Evolutionary conservation across 1,140 invertebrate species (phyloP), one percentile per base, ranked within the genome.

Genomic region (Solenopsis fugax): DNA sequence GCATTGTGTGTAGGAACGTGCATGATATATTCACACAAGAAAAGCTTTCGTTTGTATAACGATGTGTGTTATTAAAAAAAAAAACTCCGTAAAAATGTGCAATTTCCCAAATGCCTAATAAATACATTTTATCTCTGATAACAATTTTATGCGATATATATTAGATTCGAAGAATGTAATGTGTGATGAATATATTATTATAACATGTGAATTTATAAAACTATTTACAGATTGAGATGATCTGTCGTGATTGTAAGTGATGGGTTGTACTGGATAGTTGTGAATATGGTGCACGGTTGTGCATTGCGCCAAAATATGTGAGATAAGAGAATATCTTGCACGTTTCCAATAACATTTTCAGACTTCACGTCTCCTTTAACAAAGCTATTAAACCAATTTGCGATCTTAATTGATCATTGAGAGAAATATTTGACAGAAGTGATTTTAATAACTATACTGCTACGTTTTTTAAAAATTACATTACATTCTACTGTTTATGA

Each of bases 311-410:
- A 67, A 86, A 48, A 50, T 21, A 50, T 2, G 45, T 67, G 62
- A 29, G 64, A 80, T 65, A 67, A 54, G 1, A 52, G 41, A 1
- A 41, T 21, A 41, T 18, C 50, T 37, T n/a, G 60, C 82, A 67
- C 60, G 24, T 67, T 87, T 87, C 37, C 52, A 24, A 29, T 34
- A 85, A 69, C 50, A 69, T 71, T 69, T 65, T 85, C 52, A 60
- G 29, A 84, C 13, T 64, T 64, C 18, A 64, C 24, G 2, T 85
- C 21, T 76, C 29, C 41, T 65, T 52, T 52, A 34, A 52, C 48
- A 41, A 37, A 67, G 4, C 37, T 13, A 45, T 24, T 29, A 29
- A 64, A 64, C 41, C 65, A 69, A 48, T 69, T 69, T 69, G 65
- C 65, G 41, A 69, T 77, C 21, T 24, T 21, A n/a, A 64, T 21